Conservation (phyloP, 2,113 vertebrate species). For the Mungos mungo region DNA sequence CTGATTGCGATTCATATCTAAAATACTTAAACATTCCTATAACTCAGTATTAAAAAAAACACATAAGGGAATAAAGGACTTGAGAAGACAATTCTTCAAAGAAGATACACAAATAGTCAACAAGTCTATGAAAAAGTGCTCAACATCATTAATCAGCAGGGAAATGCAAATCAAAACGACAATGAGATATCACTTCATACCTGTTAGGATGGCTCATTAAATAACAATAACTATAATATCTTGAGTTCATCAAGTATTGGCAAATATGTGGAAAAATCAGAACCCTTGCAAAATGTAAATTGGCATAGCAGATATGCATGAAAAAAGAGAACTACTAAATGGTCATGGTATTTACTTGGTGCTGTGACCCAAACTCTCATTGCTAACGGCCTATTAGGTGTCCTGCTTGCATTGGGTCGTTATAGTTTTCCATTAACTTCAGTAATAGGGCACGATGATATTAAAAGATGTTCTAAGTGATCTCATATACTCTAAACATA, state of each 20-base stretch:
- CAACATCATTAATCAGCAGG: neutral
- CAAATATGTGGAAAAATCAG: neutral
- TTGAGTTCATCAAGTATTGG: neutral
- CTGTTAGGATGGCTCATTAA: neutral
- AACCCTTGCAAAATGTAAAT: neutral
- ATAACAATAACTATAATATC: neutral
- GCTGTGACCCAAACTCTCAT: neutral
- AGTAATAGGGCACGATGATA: neutral
- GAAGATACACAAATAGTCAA: neutral
- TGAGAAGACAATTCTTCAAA: neutral
- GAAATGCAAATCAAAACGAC: neutral
- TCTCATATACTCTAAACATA: neutral
- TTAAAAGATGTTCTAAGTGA: neutral
- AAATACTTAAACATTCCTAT: neutral
- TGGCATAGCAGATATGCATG: neutral
- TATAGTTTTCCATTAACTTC: neutral
- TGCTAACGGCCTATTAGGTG: neutral
- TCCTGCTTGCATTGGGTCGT: neutral
- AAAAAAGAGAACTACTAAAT: neutral
- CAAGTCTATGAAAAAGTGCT: neutral
- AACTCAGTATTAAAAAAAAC: neutral
- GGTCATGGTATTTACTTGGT: neutral
- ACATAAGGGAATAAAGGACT: neutral
- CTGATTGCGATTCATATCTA: neutral
- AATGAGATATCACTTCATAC: neutral